Evolutionary conservation across 2,797 vertebrate genomes (phyloP).

Genomic region (Tiaroga cobitis): DNA sequence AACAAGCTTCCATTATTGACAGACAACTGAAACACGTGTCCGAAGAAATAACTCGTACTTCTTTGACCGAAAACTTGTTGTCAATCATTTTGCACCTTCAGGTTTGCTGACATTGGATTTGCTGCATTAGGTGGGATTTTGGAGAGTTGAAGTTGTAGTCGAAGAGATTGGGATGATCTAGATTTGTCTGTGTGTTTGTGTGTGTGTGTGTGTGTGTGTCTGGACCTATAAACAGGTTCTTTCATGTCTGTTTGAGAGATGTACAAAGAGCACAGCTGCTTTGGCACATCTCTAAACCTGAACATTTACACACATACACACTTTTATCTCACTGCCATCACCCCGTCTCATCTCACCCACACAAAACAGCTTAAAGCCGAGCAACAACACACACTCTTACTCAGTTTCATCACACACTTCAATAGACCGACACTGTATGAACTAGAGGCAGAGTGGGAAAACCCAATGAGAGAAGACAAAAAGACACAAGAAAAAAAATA

Average conservation of each 20-base stretch:
- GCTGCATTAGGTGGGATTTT: background rate
- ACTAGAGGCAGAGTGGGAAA: background rate
- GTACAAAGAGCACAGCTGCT: constrained; percentile 58
- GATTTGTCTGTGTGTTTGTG: too few relatives aligned
- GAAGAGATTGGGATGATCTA: background rate
- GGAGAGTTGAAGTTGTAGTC: background rate
- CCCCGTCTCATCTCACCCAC: constrained; percentile 39
- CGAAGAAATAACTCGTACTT: background rate
- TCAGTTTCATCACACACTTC: constrained; percentile 32
- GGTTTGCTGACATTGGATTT: background rate
- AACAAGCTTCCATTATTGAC: background rate
- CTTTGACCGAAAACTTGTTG: background rate
- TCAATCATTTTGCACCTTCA: background rate
- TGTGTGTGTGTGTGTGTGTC: constrained; percentile 22
- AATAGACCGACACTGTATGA: constrained; percentile 1
- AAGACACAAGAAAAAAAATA: background rate
- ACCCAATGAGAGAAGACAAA: constrained; percentile 1
- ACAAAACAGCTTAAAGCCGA: constrained; percentile 31
- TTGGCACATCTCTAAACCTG: constrained; percentile 49
- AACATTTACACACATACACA: constrained; percentile 44
- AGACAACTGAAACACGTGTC: background rate
- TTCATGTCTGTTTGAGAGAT: constrained; percentile 58
- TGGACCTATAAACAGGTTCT: constrained; percentile 51
- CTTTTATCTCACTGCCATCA: constrained; percentile 57
- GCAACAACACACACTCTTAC: constrained; percentile 41